phyloP scores from a whole-genome alignment of 1,140 invertebrate species.

The Pristionchus pacificus region DNA sequence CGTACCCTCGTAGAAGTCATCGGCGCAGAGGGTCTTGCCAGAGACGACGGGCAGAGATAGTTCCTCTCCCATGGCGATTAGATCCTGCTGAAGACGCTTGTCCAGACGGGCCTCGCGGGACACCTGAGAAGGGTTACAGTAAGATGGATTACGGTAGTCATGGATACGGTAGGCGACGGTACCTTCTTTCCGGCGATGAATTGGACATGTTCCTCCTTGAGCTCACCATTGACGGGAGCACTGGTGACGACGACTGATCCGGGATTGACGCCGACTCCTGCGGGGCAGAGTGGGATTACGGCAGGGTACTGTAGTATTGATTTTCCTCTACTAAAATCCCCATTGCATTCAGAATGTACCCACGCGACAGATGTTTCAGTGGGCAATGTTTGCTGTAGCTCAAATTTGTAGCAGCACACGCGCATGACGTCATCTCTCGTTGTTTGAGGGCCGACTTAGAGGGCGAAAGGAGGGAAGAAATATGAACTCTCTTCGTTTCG shows the following conservation, averaged over 20 bases:
- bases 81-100: constrained; percentile 71
- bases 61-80: constrained; percentile 68
- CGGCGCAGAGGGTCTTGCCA: constrained; percentile 90
- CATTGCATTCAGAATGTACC: too few relatives aligned
- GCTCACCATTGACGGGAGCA: constrained; percentile 45
- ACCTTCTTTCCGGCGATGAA: constrained; percentile 80
- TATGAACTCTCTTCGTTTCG: too few relatives aligned
- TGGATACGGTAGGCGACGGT: constrained; percentile 63
- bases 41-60: constrained; percentile 66
- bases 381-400: too few relatives aligned
- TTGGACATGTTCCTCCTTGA: constrained; percentile 63
- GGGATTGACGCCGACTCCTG: constrained; percentile 67
- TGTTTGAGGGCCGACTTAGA: too few relatives aligned
- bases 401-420: too few relatives aligned
- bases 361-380: too few relatives aligned
- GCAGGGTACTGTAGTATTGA: too few relatives aligned
- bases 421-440: too few relatives aligned
- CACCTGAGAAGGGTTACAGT: constrained; percentile 67
- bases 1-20: constrained; percentile 93
- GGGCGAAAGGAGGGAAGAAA: too few relatives aligned
- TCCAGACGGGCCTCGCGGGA: constrained; percentile 78
- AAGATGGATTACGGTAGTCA: background rate
- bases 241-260: constrained; percentile 51
- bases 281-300: too few relatives aligned
- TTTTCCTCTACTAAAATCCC: too few relatives aligned